Conservation (phyloP, 2,888 invertebrate species). For the Pseudeuparius sepicola region DNA sequence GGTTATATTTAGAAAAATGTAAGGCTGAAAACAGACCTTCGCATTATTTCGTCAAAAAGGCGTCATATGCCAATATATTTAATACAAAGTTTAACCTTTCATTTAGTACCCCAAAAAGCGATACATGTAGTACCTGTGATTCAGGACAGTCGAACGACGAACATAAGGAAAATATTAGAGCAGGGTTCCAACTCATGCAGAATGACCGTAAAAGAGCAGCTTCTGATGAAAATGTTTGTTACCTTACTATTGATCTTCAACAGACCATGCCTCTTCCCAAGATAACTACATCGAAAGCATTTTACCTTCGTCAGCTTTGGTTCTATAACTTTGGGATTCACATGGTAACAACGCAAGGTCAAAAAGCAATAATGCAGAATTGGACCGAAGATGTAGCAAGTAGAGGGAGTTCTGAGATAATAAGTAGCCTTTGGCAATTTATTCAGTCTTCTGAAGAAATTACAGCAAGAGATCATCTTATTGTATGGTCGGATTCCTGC, state of each 20-base stretch:
- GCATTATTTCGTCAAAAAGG: background rate
- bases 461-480: constrained; percentile 16
- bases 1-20: background rate
- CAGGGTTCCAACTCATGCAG: constrained; percentile 16
- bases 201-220: constrained; percentile 7
- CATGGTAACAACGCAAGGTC: no score
- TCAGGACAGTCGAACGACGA: constrained; percentile 4
- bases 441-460: constrained; percentile 15
- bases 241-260: constrained; percentile 22
- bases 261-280: constrained; percentile 24
- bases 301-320: constrained; percentile 18
- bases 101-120: constrained; percentile 1
- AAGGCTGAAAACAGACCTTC: background rate
- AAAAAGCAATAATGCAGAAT: no score
- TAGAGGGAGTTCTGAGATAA: constrained; percentile 10
- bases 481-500: constrained; percentile 26
- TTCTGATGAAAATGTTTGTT: constrained; percentile 8
- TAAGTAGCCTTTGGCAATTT: constrained; percentile 7
- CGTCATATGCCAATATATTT: background rate
- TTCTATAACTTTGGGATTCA: no score
- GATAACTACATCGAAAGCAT: constrained; percentile 21
- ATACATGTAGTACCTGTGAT: constrained; percentile 5
- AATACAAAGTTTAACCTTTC: background rate
- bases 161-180: constrained; percentile 11
- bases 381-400: no score